Evolutionary conservation across 30 jellyfish, hydroid and myxozoan genomes (phyloP), one percentile per base, ranked within the genome.

Genomic region (Turritopsis rubra): DNA sequence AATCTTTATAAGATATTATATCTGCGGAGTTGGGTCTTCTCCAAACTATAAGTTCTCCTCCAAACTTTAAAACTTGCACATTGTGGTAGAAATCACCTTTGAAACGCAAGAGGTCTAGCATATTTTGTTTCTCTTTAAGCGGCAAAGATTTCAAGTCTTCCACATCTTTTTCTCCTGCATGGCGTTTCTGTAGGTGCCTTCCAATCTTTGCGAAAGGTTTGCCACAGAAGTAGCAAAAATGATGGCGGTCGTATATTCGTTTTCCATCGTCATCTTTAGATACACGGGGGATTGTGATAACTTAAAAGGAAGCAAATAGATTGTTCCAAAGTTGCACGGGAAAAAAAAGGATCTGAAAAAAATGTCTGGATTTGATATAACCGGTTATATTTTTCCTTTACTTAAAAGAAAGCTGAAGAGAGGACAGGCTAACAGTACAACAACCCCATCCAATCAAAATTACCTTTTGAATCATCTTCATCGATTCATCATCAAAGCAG

Each of bases 1-100:
- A 85, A 73, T 73, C 82, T 20, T 73, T 73, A 73, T 3, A 8
- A 53, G 25, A 19, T 54, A 71, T 84, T 31, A 16, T 52, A 24
- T 82, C 89, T 22, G 72, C 18, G 54, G 16, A 23, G 20, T 22
- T 28, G 17, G 88, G 93, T 28, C 89, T 54, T 31, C 84, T 68
- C 75, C 65, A 65, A 53, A 85, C 85, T 77, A 65, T 77, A 75
- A 85, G 70, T 84, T 54, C 85, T 16, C 93, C 88, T 7, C 93
- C 93, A 72, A 29, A 21, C 65, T 71, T 76, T 28, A 85, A 25
- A 20, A 78, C 88, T 60, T 78, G 71, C 66, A 86, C 21, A 75
- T 86, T 86, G 71, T 41, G 86, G 41, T 79, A 28, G 79, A 60
- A 73, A 31, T 77, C 93, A 28, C 93, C 85, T 71, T 85, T 66